Conservation (phyloP, 2,797 vertebrate genomes). For the Coracias cyanogaster region DNA sequence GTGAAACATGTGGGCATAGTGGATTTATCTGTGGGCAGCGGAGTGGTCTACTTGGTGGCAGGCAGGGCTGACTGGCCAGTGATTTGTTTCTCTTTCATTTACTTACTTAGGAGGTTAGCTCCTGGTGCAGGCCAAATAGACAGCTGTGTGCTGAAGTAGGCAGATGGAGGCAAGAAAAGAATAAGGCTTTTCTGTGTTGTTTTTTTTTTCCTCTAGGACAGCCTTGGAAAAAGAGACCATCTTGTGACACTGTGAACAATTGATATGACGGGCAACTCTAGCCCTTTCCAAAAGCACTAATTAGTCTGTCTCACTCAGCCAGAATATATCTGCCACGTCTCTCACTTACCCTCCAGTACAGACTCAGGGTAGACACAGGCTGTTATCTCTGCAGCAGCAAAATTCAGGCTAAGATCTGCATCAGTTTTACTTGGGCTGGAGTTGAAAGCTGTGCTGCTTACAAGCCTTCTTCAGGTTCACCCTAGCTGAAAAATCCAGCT, state of each 20-base stretch:
- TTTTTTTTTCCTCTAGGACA: neutral
- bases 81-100: neutral
- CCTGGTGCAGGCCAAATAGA: neutral
- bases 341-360: neutral
- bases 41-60: accelerated
- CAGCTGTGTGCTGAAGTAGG: neutral
- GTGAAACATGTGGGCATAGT: neutral
- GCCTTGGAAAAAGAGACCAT: neutral
- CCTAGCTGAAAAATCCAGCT: neutral
- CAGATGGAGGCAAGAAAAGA: neutral
- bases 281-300: neutral
- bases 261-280: neutral
- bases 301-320: neutral
- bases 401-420: neutral
- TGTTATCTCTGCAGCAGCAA: neutral
- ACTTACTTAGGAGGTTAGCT: neutral
- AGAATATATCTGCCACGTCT: neutral
- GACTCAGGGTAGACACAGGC: neutral
- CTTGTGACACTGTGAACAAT: accelerated
- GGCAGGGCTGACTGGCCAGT: neutral
- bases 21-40: neutral
- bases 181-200: neutral
- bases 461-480: neutral
- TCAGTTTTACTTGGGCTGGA: neutral
- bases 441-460: neutral